These are phyloP conservation scores for Temnothorax rugatulus DNA, from an alignment of 2,888 invertebrate genomes.

Conservation along the genomic window DNA sequence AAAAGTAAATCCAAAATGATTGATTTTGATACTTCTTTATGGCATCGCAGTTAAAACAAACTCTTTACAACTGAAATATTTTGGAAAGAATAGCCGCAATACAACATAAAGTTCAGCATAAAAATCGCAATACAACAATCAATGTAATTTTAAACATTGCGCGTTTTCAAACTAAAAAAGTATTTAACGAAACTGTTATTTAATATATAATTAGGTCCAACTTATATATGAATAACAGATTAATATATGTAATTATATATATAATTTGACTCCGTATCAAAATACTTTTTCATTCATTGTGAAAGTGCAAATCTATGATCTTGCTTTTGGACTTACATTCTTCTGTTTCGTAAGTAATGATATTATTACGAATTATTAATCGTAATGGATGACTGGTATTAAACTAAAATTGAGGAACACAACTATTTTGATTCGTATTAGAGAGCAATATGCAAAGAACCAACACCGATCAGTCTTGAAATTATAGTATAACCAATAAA, in stretches of 20 bases:
- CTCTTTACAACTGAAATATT: background rate
- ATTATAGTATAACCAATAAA: constrained; percentile 84
- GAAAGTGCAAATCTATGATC: background rate
- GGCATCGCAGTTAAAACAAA: background rate
- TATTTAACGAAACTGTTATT: constrained; percentile 1
- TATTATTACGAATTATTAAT: constrained; percentile 8
- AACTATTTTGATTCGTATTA: constrained; percentile 47
- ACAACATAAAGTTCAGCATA: background rate
- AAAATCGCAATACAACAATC: background rate
- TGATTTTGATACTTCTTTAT: background rate
- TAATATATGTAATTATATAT: background rate
- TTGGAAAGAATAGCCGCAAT: background rate
- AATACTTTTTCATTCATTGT: background rate
- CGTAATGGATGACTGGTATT: background rate
- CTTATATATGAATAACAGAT: background rate
- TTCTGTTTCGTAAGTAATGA: background rate
- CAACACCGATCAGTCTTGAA: constrained; percentile 86
- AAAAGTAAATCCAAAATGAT: constrained; percentile 14
- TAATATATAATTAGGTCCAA: background rate
- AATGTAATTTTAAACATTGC: background rate
- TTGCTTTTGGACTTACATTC: constrained; percentile 17
- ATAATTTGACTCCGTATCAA: background rate
- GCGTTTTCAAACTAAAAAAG: background rate
- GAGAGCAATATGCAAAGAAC: constrained; percentile 82
- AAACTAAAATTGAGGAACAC: constrained; percentile 31